phyloP scores from a whole-genome alignment of 2,888 invertebrate species.

The Schizaphis graminum region DNA sequence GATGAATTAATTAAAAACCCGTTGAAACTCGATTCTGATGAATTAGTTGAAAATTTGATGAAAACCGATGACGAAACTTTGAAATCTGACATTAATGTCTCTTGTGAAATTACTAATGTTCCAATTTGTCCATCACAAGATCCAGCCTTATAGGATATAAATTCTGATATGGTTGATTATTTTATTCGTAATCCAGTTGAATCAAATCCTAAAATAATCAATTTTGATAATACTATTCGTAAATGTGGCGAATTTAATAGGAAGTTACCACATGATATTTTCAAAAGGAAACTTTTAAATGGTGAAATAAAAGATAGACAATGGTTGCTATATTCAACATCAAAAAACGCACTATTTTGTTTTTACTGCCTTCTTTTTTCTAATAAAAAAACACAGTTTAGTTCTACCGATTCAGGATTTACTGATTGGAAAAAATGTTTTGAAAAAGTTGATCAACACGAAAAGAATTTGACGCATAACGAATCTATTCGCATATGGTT shows the following conservation, averaged over 20 bases:
- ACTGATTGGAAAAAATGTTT: constrained; percentile 25
- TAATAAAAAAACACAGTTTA: constrained; percentile 34
- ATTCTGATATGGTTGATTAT: constrained; percentile 26
- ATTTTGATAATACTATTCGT: constrained; percentile 34
- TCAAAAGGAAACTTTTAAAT: constrained; percentile 34
- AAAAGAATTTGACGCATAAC: constrained; percentile 29
- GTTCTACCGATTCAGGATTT: constrained; percentile 31
- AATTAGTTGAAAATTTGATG: too few species aligned
- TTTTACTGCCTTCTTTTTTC: constrained; percentile 25
- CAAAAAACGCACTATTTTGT: constrained; percentile 35
- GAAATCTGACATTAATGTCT: not conserved
- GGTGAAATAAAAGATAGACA: constrained; percentile 21
- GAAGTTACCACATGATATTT: constrained; percentile 9
- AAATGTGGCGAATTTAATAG: constrained; percentile 33
- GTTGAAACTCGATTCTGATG: too few species aligned
- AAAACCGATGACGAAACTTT: constrained; percentile 31
- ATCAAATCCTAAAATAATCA: constrained; percentile 32
- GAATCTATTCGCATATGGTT: constrained; percentile 38
- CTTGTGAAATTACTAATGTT: constrained; percentile 17
- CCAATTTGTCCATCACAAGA: constrained; percentile 19
- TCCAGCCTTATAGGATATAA: constrained; percentile 26
- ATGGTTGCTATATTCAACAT: constrained; percentile 29
- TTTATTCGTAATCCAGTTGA: constrained; percentile 29
- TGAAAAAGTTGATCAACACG: constrained; percentile 6
- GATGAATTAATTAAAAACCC: too few species aligned